Evolutionary conservation across 1,140 invertebrate genomes (phyloP), one percentile per base, ranked within the genome.

Genomic region (Phocides pigmalion): DNA sequence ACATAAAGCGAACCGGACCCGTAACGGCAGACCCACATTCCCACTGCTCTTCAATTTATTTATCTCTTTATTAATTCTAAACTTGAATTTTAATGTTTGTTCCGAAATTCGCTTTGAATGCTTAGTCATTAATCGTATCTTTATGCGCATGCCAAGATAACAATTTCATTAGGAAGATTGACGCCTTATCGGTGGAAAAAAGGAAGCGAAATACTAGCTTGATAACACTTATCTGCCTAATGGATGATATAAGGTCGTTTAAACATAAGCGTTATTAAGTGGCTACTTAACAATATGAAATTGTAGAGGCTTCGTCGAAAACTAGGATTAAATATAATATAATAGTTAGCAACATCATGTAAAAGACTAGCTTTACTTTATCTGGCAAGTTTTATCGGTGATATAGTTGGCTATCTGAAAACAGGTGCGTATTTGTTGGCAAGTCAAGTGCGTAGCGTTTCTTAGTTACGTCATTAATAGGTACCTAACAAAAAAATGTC

Each of bases 41-140:
- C 79, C 87, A 75, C 78, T 87, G 81, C 81, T 89, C 84, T 87
- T 87, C 83, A 89, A 90, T 90, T 89, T 90, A 90, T 90, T 89
- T 90, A 90, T 90, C 82, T 90, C 87, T 90, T 88, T 90, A 90
- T 90, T 90, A 90, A 90, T 90, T 87, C 87, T 81, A 80, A 44
- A 86, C 79, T 85, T 82, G 81, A 85, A 84, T 86, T 85, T 89
- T 86, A 87, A 86, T 84, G 82, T 82, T 83, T 80, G 72, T 66
- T 65, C 51, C 73, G 71, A 84, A 87, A 80, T 83, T 75, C 64
- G 71, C 63, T 72, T 72, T 69, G 64, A 68, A 79, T 73, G 66
- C 68, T 72, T 74, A 68, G 64, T 68, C 61, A 64, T 70, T 67
- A 64, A 68, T 71, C 37, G 35, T 41, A 54, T 73, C 49, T 73